These are phyloP conservation scores for Hartigia nigra DNA, from an alignment of 2,888 invertebrate genomes.

Conservation along the genomic window DNA sequence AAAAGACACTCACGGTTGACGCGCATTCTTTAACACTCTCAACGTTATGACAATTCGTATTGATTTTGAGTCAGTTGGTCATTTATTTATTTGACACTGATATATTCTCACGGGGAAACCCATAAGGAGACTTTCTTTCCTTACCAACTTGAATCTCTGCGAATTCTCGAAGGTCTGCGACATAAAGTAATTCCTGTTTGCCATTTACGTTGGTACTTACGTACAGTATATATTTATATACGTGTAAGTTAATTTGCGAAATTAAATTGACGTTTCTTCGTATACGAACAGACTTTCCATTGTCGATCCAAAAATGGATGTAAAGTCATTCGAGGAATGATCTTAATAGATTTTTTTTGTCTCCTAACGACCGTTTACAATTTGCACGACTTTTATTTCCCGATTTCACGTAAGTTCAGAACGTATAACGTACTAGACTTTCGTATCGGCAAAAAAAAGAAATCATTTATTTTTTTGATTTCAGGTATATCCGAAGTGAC, in stretches of 20 bases:
- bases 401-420: neutral
- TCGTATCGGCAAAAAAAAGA: neutral
- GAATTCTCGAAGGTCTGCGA: neutral
- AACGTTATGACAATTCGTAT: neutral
- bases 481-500: constrained; percentile 86
- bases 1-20: neutral
- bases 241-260: neutral
- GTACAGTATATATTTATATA: neutral
- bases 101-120: neutral
- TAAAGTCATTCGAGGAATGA: neutral
- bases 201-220: neutral
- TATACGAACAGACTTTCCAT: neutral
- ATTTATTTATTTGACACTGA: neutral
- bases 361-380: neutral
- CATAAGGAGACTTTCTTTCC: neutral
- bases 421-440: neutral
- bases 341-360: neutral
- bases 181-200: neutral
- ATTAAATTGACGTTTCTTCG: neutral
- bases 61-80: neutral
- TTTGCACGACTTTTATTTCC: neutral
- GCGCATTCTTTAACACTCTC: neutral
- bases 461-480: constrained; percentile 13
- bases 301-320: neutral
- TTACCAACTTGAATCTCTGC: neutral